Base-by-base conservation (phyloP, 2,797 vertebrate genomes). In the Percopsis omiscomaycus region DNA sequence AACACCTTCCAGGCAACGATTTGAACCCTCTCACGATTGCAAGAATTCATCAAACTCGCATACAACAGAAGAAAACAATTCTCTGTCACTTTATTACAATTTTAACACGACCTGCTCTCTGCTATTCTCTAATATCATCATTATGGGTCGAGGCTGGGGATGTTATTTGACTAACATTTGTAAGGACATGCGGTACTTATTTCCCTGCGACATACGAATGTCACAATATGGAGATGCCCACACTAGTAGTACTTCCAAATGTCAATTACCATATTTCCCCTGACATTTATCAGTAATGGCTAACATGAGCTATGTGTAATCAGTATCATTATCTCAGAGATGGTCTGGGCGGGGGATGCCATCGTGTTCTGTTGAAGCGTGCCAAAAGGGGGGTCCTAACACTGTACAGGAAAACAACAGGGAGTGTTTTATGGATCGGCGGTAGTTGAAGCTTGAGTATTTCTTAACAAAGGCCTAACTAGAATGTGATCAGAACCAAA, bases 91-190 rank as follows among this genome's bases (percentile, higher is more conserved):
- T 75, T 75, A 68, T 84, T 81, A 84, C 75, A 79, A 83, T 82
- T 75, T 81, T 87, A 89, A 86, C 85, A 79, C 80, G 80, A 70
- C 55, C 70, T 29, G 74, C 80, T 79, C 68, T 67, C 72, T 83
- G 84, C 81, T 86, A 79, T 86, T 84, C 82, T 85, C 90, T 74
- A 71, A 86, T 82, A 66, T 69, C 77, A 84, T 84, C 89, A 87
- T 81, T 88, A 90, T 86, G 88, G 82, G 85, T 84, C 83, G 82
- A 55, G 78, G 74, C 69, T 77, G 82, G 81, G 78, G 83, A 87
- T 92, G 92, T 93, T 94, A 95, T 94, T 94, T 91, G 89, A 92
- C 91, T 93, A 95, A 91, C 91, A 96, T 95, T 89, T 92, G 92
- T 92, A 78, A 92, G 91, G 89, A 90, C 92, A 93, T 94, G 91